Percentiles rank a stretch among this genome's conserved stretches.
These are phyloP conservation scores for Sinotaia quadrata DNA, from an alignment of 2,888 invertebrate species.

Conservation along the genomic window DNA sequence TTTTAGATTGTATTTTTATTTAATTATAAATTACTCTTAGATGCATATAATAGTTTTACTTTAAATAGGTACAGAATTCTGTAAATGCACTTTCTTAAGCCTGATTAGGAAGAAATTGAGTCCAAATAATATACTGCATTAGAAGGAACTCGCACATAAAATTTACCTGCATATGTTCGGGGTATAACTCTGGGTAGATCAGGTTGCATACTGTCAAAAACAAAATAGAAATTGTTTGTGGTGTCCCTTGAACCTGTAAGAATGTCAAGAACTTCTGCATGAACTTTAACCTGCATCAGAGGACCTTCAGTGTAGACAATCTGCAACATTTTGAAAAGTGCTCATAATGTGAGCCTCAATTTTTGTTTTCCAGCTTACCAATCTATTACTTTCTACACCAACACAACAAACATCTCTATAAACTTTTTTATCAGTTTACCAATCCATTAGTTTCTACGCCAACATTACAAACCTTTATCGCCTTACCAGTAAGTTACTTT, in stretches of 20 bases:
- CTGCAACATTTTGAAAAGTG: too few species aligned
- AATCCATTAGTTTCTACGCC: too few species aligned
- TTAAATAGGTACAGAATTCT: too few species aligned
- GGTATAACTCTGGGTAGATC: conserved; percentile 77
- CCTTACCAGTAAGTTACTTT: too few species aligned
- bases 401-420: too few species aligned
- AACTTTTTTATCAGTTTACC: too few species aligned
- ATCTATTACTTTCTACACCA: too few species aligned
- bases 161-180: conserved; percentile 79
- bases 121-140: neutral
- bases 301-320: conserved; percentile 75
- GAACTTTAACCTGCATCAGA: conserved; percentile 79
- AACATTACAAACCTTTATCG: too few species aligned
- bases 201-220: conserved; percentile 75
- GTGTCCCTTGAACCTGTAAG: conserved; percentile 76
- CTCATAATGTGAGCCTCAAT: too few species aligned
- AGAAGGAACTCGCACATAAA: neutral
- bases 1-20: neutral
- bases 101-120: neutral
- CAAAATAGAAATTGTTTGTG: conserved; percentile 84
- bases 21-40: neutral
- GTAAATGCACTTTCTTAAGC: too few species aligned
- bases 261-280: conserved; percentile 80
- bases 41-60: too few species aligned
- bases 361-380: too few species aligned